These are phyloP conservation scores for Beris morrisii DNA, from an alignment of 2,888 invertebrate genomes.

Conservation along the genomic window DNA sequence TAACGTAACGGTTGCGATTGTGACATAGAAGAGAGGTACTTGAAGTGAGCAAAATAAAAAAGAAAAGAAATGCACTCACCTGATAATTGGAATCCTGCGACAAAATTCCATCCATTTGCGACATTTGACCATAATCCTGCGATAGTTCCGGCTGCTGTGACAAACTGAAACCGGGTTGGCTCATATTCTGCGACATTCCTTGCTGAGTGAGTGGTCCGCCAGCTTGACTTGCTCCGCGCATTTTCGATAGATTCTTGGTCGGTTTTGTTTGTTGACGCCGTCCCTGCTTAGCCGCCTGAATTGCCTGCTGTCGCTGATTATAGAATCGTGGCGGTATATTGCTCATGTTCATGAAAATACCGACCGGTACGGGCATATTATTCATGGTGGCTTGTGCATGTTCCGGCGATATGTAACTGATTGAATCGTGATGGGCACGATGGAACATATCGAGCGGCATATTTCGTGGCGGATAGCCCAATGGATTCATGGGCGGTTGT, in stretches of 20 bases:
- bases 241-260: conserved; percentile 34
- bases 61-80: conserved; percentile 53
- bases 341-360: conserved; percentile 92
- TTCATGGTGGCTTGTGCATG: conserved; percentile 72
- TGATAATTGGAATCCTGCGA: conserved; percentile 91
- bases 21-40: too few species aligned
- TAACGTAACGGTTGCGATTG: too few species aligned
- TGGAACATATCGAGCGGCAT: conserved; percentile 65
- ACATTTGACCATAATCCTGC: conserved; percentile 59
- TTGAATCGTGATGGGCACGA: conserved; percentile 78
- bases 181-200: conserved; percentile 72
- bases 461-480: conserved; percentile 39
- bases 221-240: conserved; percentile 64
- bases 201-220: conserved; percentile 70
- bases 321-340: conserved; percentile 75
- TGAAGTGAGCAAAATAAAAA: too few species aligned
- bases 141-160: conserved; percentile 64
- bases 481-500: conserved; percentile 36
- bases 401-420: conserved; percentile 90
- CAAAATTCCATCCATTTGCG: conserved; percentile 91
- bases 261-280: conserved; percentile 46
- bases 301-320: conserved; percentile 72
- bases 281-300: conserved; percentile 57
- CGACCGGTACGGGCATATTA: conserved; percentile 88
- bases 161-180: conserved; percentile 68